Conservation (phyloP, 30 jellyfish, hydroid and myxozoan genomes). For the Mastigias papua region DNA sequence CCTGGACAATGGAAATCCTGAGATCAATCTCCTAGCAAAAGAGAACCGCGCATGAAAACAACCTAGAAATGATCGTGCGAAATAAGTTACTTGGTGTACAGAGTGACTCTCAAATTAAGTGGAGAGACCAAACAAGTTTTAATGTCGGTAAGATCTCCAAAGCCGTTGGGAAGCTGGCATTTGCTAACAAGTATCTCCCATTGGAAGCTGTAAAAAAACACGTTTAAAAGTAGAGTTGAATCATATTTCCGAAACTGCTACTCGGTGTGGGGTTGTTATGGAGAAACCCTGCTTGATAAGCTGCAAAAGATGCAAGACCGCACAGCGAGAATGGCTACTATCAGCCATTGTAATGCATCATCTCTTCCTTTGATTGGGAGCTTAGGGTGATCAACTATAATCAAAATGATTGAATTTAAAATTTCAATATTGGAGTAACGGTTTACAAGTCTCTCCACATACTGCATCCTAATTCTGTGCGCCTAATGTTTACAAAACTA, state of each 20-base stretch:
- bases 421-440: no score
- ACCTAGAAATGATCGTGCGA: not conserved
- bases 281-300: no score
- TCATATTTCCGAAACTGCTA: no score
- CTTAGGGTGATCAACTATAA: no score
- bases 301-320: no score
- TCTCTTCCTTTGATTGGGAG: no score
- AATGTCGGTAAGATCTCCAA: not conserved
- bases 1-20: not conserved
- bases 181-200: not conserved
- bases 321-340: no score
- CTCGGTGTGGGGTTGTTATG: no score
- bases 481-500: not conserved
- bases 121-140: constrained; percentile 1
- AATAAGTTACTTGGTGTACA: not conserved
- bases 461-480: not conserved
- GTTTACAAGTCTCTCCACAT: no score
- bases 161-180: not conserved
- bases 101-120: not conserved
- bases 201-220: not conserved
- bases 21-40: not conserved
- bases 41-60: not conserved
- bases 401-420: no score
- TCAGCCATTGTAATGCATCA: no score
- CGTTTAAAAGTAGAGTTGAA: no score